These are phyloP conservation scores for Bufotes viridis DNA, from an alignment of 2,797 vertebrate genomes.

Conservation along the genomic window DNA sequence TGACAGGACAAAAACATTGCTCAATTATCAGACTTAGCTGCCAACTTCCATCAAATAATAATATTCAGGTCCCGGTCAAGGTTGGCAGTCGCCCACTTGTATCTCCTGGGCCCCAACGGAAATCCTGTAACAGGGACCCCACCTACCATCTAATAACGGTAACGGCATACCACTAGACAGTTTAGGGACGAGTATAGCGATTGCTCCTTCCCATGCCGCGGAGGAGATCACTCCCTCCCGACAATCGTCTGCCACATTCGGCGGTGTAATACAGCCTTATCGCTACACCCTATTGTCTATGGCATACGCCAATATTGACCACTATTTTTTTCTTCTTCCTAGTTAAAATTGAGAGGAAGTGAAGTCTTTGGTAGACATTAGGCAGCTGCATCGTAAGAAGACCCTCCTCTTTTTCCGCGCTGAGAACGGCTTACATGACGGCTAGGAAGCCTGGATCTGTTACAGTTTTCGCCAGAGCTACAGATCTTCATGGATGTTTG, in stretches of 20 bases:
- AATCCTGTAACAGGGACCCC: not conserved
- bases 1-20: not conserved
- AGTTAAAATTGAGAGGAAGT: slow-evolving; percentile 45
- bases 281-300: not conserved
- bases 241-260: too few species aligned
- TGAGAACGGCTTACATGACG: not conserved
- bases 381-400: slow-evolving; percentile 33
- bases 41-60: not conserved
- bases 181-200: too few species aligned
- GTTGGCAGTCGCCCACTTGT: not conserved
- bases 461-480: not conserved
- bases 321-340: not conserved
- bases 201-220: too few species aligned
- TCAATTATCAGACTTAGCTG: not conserved
- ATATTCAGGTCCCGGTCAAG: not conserved
- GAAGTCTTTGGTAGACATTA: not conserved
- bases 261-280: not conserved
- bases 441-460: not conserved
- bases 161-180: too few species aligned
- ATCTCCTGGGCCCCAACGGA: not conserved
- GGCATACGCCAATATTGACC: not conserved
- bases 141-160: not conserved
- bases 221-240: too few species aligned
- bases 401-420: slow-evolving; percentile 32
- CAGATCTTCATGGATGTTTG: not conserved